phyloP scores from a whole-genome alignment of 2,797 vertebrate genomes.

The Thunnus albacares region DNA sequence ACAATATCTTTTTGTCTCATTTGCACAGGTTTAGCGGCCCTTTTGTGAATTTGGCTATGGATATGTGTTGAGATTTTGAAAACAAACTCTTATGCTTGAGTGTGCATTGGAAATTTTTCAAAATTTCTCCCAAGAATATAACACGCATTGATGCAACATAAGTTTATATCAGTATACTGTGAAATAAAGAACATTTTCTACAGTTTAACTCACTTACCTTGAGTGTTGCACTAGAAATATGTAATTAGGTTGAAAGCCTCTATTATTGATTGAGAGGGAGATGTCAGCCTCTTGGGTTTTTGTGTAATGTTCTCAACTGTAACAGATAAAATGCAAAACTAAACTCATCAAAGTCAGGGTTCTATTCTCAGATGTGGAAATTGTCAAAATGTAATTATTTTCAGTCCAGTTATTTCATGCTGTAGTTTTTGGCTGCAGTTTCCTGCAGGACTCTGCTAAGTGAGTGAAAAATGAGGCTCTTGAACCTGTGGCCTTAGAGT shows the following conservation, averaged over 20 bases:
- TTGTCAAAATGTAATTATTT: conserved; percentile 54
- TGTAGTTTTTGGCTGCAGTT: conserved; percentile 28
- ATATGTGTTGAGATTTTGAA: background rate
- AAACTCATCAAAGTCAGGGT: conserved; percentile 43
- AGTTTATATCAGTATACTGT: background rate
- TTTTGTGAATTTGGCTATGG: no score
- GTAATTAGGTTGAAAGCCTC: conserved; percentile 37
- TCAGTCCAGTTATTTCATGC: conserved; percentile 43
- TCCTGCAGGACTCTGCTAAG: conserved; percentile 50
- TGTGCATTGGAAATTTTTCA: background rate
- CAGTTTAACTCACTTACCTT: conserved; percentile 42
- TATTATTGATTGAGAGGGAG: conserved; percentile 48
- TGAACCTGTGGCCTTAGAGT: conserved; percentile 53
- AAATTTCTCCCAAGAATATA: background rate
- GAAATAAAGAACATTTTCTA: conserved; percentile 8
- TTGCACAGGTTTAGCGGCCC: no score
- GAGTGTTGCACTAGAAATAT: conserved; percentile 23
- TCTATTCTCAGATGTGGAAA: conserved; percentile 55
- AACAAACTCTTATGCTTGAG: background rate
- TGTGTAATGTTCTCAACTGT: conserved; percentile 37
- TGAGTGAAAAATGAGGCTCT: conserved; percentile 56
- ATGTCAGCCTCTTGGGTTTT: conserved; percentile 36
- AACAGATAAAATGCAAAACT: conserved; percentile 46
- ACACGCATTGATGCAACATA: conserved; percentile 1
- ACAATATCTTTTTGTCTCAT: no score